These are phyloP conservation scores for Phaetusa simplex DNA, from an alignment of 2,113 vertebrate species.

Conservation along the genomic window DNA sequence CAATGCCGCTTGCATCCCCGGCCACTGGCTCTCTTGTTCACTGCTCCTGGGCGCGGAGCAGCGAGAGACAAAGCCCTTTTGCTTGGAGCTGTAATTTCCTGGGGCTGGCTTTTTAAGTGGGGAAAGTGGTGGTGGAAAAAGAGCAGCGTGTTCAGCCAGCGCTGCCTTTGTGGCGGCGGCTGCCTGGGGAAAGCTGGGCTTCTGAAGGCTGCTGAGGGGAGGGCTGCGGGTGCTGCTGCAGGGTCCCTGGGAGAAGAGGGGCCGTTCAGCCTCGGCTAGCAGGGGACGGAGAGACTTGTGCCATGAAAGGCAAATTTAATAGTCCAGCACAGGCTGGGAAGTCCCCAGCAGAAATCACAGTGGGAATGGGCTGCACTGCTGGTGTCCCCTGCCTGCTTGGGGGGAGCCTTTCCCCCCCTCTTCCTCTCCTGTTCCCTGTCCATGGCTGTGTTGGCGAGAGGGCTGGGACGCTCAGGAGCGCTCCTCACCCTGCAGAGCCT, in stretches of 20 bases:
- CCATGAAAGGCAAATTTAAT: neutral
- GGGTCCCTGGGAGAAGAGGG: neutral
- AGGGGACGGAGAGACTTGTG: neutral
- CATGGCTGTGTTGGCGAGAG: accelerated
- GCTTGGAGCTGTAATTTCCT: neutral
- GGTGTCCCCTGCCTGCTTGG: neutral
- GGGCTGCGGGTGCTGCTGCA: neutral
- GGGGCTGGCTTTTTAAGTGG: neutral
- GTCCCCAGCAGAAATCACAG: neutral
- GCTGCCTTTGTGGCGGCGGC: neutral
- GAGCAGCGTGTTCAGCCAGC: neutral
- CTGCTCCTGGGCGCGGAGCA: neutral
- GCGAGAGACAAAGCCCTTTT: neutral
- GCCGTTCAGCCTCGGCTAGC: accelerated
- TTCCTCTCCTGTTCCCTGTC: neutral
- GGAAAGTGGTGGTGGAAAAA: neutral
- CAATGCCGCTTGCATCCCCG: neutral
- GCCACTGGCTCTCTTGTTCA: neutral
- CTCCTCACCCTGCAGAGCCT: neutral
- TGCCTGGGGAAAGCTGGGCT: neutral
- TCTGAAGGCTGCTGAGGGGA: neutral
- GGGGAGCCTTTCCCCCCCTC: neutral
- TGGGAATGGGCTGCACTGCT: neutral
- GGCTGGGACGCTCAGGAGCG: accelerated
- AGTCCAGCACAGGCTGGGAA: neutral